phyloP scores from a whole-genome alignment of 2,888 invertebrate genomes.

The Meiosimyza decipiens region DNA sequence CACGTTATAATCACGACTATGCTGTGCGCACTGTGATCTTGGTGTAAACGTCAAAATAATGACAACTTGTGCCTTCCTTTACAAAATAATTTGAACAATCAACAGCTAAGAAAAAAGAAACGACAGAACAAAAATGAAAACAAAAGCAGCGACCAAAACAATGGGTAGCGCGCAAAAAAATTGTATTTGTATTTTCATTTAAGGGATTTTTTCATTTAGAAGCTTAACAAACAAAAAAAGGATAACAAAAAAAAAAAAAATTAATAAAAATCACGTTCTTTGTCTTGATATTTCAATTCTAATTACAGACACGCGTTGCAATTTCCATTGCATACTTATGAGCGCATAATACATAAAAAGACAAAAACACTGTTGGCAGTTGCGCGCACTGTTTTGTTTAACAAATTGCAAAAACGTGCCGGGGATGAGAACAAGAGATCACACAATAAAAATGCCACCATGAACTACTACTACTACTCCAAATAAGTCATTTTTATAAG shows the following conservation, averaged over 20 bases:
- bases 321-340: constrained; percentile 6
- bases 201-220: background rate
- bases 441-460: background rate
- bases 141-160: background rate
- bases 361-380: background rate
- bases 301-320: constrained; percentile 6
- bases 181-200: background rate
- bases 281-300: background rate
- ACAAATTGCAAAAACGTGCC: background rate
- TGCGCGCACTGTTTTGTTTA: background rate
- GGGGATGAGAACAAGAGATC: background rate
- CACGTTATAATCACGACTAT: background rate
- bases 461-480: background rate
- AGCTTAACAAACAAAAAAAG: background rate
- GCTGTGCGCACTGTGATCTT: background rate
- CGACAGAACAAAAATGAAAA: background rate
- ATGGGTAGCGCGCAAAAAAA: background rate
- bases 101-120: background rate
- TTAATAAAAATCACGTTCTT: background rate
- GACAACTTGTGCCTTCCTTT: constrained; percentile 18
- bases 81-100: background rate
- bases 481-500: background rate
- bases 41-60: constrained; percentile 22
- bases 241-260: background rate
- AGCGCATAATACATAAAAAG: background rate